Base-by-base conservation (phyloP, 2,797 vertebrate genomes). In the Aythya fuligula region DNA sequence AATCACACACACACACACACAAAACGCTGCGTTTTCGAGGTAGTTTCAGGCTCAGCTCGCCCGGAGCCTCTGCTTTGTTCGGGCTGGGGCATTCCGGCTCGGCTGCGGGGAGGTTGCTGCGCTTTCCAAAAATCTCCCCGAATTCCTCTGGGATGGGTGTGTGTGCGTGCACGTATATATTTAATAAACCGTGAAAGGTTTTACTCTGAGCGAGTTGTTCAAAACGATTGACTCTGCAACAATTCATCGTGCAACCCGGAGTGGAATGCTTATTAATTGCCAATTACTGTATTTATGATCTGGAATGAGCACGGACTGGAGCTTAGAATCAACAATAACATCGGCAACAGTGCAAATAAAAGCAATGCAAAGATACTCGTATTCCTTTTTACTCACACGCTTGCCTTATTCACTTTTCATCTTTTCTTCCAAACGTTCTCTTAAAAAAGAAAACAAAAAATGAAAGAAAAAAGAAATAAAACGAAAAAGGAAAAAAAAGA, bases 251-350 rank as follows among this genome's bases (percentile, higher is more conserved):
- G 47, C 86, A 21, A 0, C 56, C 56, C 61, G 80, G 51, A 38
- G 34, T 11, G 41, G 70, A 91, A 61, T 25, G 83, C 47, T 94
- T 85, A 90, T 95, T 94, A 94, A 96, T 94, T 78, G 81, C 58
- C 34, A 72, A 81, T 95, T 92, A 93, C 53, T 92, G 64, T 54
- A 78, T 94, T 94, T 87, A 85, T 90, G 80, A 80, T 13, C 65
- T 13, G 77, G 60, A 56, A 61, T 30, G 69, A 79, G 69, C 57
- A 8, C 41, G 74, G 90, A 62, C 57, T 19, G 82, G 56, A 82
- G 51, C 67, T 49, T 43, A 70, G 56, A 7, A 39, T 67, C 53
- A 24, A 41, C 76, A 25, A 53, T 4, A 66, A 81, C 18, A 56
- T 53, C 67, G 43, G 75, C n/a, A 38, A 60, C 58, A 34, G 84